Evolutionary conservation across 2,888 invertebrate species (phyloP).

Genomic region (Agapetus fuscipes): DNA sequence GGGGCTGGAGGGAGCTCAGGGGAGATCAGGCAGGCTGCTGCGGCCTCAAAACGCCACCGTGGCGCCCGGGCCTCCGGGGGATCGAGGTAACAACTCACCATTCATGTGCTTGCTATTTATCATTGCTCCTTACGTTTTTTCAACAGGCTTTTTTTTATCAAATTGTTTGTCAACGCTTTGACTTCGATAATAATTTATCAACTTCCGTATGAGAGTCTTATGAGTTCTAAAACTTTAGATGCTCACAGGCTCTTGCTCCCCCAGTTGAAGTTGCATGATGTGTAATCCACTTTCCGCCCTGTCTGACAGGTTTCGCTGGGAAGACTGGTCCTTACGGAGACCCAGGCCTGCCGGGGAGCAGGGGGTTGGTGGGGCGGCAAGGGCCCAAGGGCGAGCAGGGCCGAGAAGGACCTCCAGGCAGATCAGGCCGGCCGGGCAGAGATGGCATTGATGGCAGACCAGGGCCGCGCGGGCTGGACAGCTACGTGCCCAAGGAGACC

Average conservation of each 20-base stretch:
- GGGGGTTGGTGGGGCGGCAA: no score
- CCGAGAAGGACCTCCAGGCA: slow-evolving; percentile 38
- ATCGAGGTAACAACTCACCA: slow-evolving; percentile 47
- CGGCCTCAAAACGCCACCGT: not conserved
- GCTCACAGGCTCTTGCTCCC: not conserved
- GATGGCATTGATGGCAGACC: slow-evolving; percentile 44
- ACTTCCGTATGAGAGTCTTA: no score
- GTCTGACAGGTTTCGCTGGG: not conserved
- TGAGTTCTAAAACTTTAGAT: no score
- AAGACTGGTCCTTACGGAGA: not conserved
- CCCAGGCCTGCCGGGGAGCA: not conserved
- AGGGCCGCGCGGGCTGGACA: slow-evolving; percentile 42
- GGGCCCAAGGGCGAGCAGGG: no score
- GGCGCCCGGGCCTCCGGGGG: slow-evolving; percentile 47
- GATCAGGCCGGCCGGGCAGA: slow-evolving; percentile 38
- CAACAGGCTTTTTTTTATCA: no score
- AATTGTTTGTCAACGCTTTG: no score
- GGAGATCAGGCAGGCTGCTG: slow-evolving; percentile 24
- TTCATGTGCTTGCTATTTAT: no score
- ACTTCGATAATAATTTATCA: no score
- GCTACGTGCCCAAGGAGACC: slow-evolving; percentile 29
- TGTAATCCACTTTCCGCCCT: not conserved
- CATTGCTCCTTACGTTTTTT: no score
- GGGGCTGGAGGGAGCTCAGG: slow-evolving; percentile 28
- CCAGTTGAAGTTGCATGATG: not conserved